Conservation (phyloP, 2,888 invertebrate species). For the Synergus gifuensis region DNA sequence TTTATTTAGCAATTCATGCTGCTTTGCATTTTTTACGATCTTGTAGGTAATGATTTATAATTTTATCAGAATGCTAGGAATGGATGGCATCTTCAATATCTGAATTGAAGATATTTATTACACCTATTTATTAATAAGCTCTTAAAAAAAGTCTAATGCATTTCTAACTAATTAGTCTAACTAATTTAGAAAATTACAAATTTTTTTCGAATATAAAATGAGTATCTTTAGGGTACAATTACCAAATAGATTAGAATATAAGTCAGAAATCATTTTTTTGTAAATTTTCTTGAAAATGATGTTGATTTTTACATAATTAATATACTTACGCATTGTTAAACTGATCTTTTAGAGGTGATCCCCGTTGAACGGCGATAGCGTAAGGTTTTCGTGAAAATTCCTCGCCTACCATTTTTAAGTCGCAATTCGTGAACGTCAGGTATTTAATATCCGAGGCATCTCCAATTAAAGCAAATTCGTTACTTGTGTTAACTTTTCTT, state of each 20-base stretch:
- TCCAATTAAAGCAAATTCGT: constrained; percentile 94
- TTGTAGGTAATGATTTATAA: background rate
- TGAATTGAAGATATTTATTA: background rate
- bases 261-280: too few relatives aligned
- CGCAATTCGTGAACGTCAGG: constrained; percentile 89
- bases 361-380: constrained; percentile 97
- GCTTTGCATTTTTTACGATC: background rate
- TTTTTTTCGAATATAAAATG: too few relatives aligned
- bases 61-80: background rate
- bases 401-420: constrained; percentile 95
- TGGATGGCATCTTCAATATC: background rate
- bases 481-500: constrained; percentile 84
- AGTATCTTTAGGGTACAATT: too few relatives aligned
- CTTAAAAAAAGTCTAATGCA: background rate
- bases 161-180: too few relatives aligned
- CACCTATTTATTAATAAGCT: background rate
- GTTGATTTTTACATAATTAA: background rate
- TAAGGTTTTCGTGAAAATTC: constrained; percentile 99
- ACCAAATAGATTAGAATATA: too few relatives aligned
- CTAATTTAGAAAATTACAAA: too few relatives aligned
- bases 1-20: background rate
- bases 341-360: constrained; percentile 95
- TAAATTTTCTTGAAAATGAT: background rate
- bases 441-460: constrained; percentile 96
- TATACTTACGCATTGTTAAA: constrained; percentile 94